Base-by-base conservation (phyloP, 1,140 invertebrate genomes). In the Ips typographus region DNA sequence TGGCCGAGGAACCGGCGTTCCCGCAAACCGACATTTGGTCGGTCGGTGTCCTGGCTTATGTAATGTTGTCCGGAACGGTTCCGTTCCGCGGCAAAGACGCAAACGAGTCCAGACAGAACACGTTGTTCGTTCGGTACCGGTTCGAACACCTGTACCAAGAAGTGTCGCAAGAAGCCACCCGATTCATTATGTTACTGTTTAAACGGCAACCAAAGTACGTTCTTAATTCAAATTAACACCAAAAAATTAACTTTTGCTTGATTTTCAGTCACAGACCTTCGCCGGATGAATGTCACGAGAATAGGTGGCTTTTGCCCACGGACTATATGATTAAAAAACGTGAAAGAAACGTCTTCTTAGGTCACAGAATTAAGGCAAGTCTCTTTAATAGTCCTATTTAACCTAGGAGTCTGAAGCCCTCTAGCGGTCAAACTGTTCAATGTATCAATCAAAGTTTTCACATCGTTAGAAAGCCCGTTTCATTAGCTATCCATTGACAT, bases 21-120 rank as follows among this genome's bases (percentile, higher is more conserved):
- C 91, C 91, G 2, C 91, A 96, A 77, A 94, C 93, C 40, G 98
- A 99, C 81, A 91, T 99, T 73, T 99, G 98, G 98, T 92, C 92
- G 57, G 84, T 99, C 38, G 98, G 95, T 38, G 93, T 96, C 3
- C 82, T 99, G 0, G 86, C 93, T 1, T 99, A 99, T 82, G 85
- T 98, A n/a, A 84, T 99, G 79, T 82, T 99, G 42, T 97, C 95
- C 7, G 98, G 98, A 5, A 88, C 89, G 5, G 94, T 96, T 43
- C 95, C 98, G 42, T 99, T 98, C 88, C 84, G 86, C 57, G 95
- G 94, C 3, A 84, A 85, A 38, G 90, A 89, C 72, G 88, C 91
- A 57, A 86, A 90, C 39, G 94, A 98, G 79, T 97, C 94, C 0
- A 87, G 89, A 69, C 89, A 94, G 77, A 98, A 98, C 80, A 94